Evolutionary conservation across 1,140 invertebrate genomes (phyloP).

Genomic region (Pseudomyrmex flavicornis): DNA sequence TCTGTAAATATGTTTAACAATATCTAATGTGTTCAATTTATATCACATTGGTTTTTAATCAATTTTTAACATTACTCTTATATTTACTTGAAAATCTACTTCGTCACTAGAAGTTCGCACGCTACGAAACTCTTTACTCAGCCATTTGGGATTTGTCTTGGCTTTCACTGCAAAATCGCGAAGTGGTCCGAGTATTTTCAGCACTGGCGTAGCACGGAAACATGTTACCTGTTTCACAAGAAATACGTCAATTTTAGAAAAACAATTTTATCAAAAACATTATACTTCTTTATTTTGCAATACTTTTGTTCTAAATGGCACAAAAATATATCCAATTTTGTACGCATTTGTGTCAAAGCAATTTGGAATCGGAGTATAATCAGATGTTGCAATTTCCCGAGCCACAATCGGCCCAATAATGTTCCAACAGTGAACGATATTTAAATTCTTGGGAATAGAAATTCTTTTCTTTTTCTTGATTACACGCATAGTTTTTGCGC

Average conservation of each 20-base stretch:
- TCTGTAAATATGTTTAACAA: slow-evolving; percentile 54
- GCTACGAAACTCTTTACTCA: slow-evolving; percentile 47
- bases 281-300: not conserved
- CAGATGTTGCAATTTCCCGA: slow-evolving; percentile 59
- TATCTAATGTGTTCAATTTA: not conserved
- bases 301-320: slow-evolving; percentile 49
- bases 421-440: slow-evolving; percentile 69
- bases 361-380: slow-evolving; percentile 70
- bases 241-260: not conserved
- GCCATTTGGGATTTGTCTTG: slow-evolving; percentile 46
- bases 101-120: slow-evolving; percentile 47
- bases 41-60: not conserved
- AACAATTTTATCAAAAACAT: not conserved
- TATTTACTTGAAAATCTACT: slow-evolving; percentile 54
- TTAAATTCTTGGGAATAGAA: slow-evolving; percentile 64
- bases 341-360: slow-evolving; percentile 75
- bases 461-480: slow-evolving; percentile 34
- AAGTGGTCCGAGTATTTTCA: slow-evolving; percentile 73
- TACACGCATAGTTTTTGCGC: not conserved
- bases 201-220: slow-evolving; percentile 12
- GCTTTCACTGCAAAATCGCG: slow-evolving; percentile 56
- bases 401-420: slow-evolving; percentile 55
- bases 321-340: slow-evolving; percentile 76
- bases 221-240: slow-evolving; percentile 54
- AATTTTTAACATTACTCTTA: not conserved